Base-by-base conservation (phyloP, 2,113 vertebrate genomes). In the Perca fluviatilis region DNA sequence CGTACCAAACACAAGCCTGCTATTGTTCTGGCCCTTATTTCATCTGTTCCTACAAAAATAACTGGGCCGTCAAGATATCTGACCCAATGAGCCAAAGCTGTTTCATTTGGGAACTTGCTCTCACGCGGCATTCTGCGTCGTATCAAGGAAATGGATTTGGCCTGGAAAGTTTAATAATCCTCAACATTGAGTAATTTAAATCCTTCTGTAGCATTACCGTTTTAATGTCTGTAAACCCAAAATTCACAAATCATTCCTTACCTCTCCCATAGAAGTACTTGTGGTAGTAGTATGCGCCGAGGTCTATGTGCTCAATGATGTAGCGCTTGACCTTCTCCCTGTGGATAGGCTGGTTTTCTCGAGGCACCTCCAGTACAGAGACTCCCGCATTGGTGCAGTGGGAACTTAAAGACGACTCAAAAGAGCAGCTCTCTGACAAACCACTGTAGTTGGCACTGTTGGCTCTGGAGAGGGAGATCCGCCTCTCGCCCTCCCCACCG, bases 301-400 rank as follows among this genome's bases (percentile, higher is more conserved):
- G 96, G 93, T 99, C 98, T 57, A 99, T 97, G 88, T 99, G 98
- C 27, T 99, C 98, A 18, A 99, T 99, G 92, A 99, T 97, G 92
- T 99, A 99, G 84, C 98, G 96, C 80, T 98, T 99, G 87, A 99
- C 98, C 88, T 99, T 99, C 94, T 99, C 98, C 81, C 98, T 94
- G 92, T 99, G 98, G 81, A 99, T 95, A 6, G 97, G 96, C 89
- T 99, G 98, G 92, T 94, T 99, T 89, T 99, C 98, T 43, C 97
- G 91, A 11, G 98, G 98, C 83, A 99, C 98, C 90, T 99, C 98
- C 82, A 99, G 87, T 0, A 99, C 98, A 6, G 98, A 99, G 65
- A 99, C 98, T 0, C 98, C 98, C 7, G 98, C 98, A 4, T 99
- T 99, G 69, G 98, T 99, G 92, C 98, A 99, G 93, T 99, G 98